Evolutionary conservation across 2,113 vertebrate species (phyloP).

Genomic region (Stegostoma tigrinum): DNA sequence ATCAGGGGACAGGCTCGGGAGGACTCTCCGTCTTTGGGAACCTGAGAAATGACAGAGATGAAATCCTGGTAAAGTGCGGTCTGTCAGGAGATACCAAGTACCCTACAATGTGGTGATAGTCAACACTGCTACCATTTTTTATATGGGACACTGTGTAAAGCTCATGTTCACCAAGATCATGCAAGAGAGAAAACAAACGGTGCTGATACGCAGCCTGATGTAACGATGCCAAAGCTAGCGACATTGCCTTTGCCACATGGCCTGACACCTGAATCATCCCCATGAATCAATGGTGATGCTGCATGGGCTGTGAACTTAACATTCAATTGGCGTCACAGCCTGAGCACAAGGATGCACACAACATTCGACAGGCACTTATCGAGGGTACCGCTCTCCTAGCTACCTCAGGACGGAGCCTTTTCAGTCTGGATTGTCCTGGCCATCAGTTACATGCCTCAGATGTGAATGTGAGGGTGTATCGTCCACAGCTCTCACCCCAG

Average conservation of each 20-base stretch:
- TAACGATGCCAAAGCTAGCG: not conserved
- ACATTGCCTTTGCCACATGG: not conserved
- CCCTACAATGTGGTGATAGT: not conserved
- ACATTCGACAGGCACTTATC: not conserved
- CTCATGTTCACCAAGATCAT: not conserved
- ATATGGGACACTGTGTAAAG: not conserved
- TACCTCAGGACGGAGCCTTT: not conserved
- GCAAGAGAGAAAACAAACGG: not conserved
- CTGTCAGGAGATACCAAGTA: not conserved
- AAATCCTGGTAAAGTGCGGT: not conserved
- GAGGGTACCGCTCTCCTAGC: not conserved
- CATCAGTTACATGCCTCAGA: not conserved
- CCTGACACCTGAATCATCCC: not conserved
- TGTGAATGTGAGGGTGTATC: not conserved
- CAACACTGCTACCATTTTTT: not conserved
- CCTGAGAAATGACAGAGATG: slow-evolving; percentile 52
- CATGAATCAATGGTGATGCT: not conserved
- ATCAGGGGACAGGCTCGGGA: slow-evolving; percentile 81
- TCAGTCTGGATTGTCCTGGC: not conserved
- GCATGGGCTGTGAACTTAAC: not conserved
- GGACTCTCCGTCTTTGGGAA: slow-evolving; percentile 81
- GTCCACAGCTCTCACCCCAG: not conserved
- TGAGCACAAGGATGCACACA: not conserved
- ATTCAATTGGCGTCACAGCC: not conserved
- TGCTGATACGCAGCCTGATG: not conserved